Evolutionary conservation across 1,140 invertebrate genomes (phyloP), one percentile per base, ranked within the genome.

Genomic region (Hermetia illucens): DNA sequence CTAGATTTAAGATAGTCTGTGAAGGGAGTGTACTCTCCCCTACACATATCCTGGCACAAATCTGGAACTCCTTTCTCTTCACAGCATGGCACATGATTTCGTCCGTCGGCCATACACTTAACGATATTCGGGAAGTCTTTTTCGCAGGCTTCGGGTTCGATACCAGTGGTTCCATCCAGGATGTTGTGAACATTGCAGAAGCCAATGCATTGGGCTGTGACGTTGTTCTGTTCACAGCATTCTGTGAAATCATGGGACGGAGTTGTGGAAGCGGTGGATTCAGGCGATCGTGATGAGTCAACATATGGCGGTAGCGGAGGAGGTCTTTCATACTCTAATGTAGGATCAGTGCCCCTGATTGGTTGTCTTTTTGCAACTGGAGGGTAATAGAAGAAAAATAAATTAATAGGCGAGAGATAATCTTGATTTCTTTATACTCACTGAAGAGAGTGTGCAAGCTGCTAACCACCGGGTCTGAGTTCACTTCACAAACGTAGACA

Each of bases 171-270:
- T 9, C 81, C 79, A 52, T 84, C 79, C 12, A 86, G 52, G 34
- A 85, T 84, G 42, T 77, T 82, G 50, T 82, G 74, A n/a, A 88
- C 74, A 45, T 75, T 82, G 60, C 82, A 88, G 50, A 84, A 86
- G 20, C 80, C 80, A 27, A 80, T 64, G 53, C 83, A 88, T 24
- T 64, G 55, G 2, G 61, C 50, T 2, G 71, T 71, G 0, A 88
- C 81, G 47, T 81, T 81, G 21, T 68, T 63, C 1, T 62, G 54
- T 3, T 74, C 47, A 46, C 83, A 88, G 53, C 83, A 88, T 32
- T 77, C 73, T 0, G 79, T 82, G 49, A 80, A 84, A 52, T 85
- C 80, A 51, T 82, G 79, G 10, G 66, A 59, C 12, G 55, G 53
- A 16, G 49, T 44, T 10, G 49, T 38, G 5, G 53, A 49, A 20